These are phyloP conservation scores for Eurytoma californica DNA, from an alignment of 2,888 invertebrate species.

Conservation along the genomic window DNA sequence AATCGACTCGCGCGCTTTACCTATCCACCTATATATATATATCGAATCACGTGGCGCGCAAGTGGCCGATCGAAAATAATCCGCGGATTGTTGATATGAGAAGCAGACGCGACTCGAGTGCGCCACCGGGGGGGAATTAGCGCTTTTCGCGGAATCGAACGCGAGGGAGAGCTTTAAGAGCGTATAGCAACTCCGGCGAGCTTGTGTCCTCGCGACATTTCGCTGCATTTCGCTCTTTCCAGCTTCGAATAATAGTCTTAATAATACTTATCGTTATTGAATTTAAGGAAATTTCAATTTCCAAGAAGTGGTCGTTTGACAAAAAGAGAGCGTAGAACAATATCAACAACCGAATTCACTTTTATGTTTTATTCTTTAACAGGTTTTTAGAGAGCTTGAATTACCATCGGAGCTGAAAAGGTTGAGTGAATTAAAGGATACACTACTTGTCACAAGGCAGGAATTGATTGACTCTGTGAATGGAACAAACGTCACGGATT, in stretches of 20 bases:
- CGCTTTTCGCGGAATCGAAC: not conserved
- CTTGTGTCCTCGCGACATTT: too few species aligned
- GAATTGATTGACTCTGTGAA: conserved; percentile 80
- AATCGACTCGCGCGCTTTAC: not conserved
- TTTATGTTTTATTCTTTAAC: conserved; percentile 44
- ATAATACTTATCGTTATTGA: not conserved
- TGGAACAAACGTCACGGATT: conserved; percentile 78
- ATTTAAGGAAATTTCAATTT: too few species aligned
- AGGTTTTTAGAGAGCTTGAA: conserved; percentile 88
- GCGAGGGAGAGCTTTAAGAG: not conserved
- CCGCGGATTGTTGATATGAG: conserved; percentile 27
- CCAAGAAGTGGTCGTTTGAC: too few species aligned
- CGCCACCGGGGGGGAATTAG: not conserved
- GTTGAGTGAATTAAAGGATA: conserved; percentile 75
- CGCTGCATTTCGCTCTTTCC: too few species aligned
- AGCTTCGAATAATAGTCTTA: too few species aligned
- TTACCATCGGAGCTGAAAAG: conserved; percentile 85
- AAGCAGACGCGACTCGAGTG: not conserved
- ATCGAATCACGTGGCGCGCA: conserved; percentile 9
- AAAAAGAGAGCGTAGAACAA: too few species aligned
- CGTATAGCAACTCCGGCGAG: too few species aligned
- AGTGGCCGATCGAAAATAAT: conserved; percentile 42
- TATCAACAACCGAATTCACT: not conserved
- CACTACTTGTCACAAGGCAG: conserved; percentile 78
- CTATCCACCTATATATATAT: not conserved